phyloP scores from a whole-genome alignment of 1,140 invertebrate genomes.

The Radopholus similis region DNA sequence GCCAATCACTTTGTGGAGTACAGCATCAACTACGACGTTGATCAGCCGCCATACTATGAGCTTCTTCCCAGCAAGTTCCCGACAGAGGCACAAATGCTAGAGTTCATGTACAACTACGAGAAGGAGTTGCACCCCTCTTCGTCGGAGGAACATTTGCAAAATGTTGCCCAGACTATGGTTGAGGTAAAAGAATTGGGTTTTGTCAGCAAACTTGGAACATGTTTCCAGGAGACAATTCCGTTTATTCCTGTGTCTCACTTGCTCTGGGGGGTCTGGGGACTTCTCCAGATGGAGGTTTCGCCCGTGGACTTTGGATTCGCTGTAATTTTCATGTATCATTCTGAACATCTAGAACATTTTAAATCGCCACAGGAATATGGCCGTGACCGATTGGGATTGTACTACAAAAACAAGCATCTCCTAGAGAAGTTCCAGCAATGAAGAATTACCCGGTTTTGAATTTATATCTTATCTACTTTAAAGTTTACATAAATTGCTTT shows the following conservation, averaged over 20 bases:
- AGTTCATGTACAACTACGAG: slow-evolving; percentile 56
- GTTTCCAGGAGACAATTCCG: slow-evolving; percentile 52
- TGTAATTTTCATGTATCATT: slow-evolving; percentile 17
- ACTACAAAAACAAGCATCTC: slow-evolving; percentile 56
- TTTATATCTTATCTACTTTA: no score
- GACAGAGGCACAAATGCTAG: slow-evolving; percentile 49
- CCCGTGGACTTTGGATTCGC: slow-evolving; percentile 59
- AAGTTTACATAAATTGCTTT: no score
- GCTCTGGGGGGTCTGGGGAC: slow-evolving; percentile 58
- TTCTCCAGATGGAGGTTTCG: slow-evolving; percentile 58
- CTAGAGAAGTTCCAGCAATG: slow-evolving; percentile 42
- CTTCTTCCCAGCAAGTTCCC: slow-evolving; percentile 53
- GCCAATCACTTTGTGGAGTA: slow-evolving; percentile 59
- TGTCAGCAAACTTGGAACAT: background rate
- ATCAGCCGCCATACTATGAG: slow-evolving; percentile 51
- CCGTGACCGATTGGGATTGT: slow-evolving; percentile 53
- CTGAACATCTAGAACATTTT: slow-evolving; percentile 11
- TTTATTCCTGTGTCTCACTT: slow-evolving; percentile 58
- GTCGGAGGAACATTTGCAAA: slow-evolving; percentile 28
- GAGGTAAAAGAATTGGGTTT: slow-evolving; percentile 33
- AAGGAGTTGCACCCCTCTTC: slow-evolving; percentile 39
- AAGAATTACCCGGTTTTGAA: no score
- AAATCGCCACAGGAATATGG: slow-evolving; percentile 57
- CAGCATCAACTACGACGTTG: slow-evolving; percentile 56
- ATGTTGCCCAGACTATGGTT: slow-evolving; percentile 42